Base-by-base conservation (phyloP, 1,140 invertebrate species). In the Branchinecta lindahli region DNA sequence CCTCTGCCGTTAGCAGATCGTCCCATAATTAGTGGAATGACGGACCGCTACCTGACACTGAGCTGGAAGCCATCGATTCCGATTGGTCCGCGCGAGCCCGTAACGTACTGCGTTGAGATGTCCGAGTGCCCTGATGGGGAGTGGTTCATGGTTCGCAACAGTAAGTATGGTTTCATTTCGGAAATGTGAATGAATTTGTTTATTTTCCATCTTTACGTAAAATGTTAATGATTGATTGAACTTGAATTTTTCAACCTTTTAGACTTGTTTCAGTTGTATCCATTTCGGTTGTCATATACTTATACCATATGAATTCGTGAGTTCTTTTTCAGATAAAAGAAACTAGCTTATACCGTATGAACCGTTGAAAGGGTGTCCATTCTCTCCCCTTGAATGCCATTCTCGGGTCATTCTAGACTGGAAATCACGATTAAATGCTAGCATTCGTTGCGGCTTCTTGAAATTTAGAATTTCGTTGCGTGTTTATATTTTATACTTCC, bases 71-170 rank as follows among this genome's bases (percentile, higher is more conserved):
- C 94, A 5, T 93, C 91, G 7, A 87, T 94, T 44, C 88, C 91
- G 0, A 82, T 87, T 70, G 86, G 85, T 45, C 87, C 90, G 0
- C 81, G 88, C 61, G 83, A 86, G 72, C 92, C 92, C 0, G 90
- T 94, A 21, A 96, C 92, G 7, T 98, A 98, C 75, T 86, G 90
- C 77, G 85, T 98, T 66, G 94, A 98, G 82, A 95, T 94, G 88
- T 88, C 87, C 75, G 89, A 93, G 75, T 69, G 70, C 21, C 90
- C 93, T 18, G 85, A 91, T 76, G 87, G 92, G 66, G 89, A 94
- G 74, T 91, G 92, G 92, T 88, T 89, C 73, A 89, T 88, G 0
- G 85, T 88, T 0, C 84, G 88, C 71, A 85, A 87, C 21, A 90
- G 81, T 81, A 75, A 74, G 72, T 68, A 68, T 33, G 33, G 33